These are phyloP conservation scores for Zele albiditarsus DNA, from an alignment of 2,888 invertebrate genomes.

Conservation along the genomic window DNA sequence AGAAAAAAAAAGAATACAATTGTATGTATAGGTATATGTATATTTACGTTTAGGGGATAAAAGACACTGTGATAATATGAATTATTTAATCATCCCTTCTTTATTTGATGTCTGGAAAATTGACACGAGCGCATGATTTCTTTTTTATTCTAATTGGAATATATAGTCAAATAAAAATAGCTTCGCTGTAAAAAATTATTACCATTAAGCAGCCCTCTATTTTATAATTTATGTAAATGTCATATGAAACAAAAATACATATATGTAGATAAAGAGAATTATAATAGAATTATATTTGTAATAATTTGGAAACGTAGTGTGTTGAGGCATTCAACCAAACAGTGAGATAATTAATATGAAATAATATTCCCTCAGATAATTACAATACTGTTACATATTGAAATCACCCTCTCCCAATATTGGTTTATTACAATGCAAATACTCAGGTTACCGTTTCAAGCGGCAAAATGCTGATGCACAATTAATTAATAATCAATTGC, in stretches of 20 bases:
- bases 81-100: no score
- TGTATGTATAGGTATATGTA: no score
- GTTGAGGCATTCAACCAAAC: not conserved
- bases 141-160: no score
- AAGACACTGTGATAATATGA: no score
- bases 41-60: no score
- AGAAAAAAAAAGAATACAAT: no score
- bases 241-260: not conserved
- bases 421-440: constrained; percentile 30
- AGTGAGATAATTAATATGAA: not conserved
- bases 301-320: not conserved
- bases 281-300: not conserved
- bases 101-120: no score
- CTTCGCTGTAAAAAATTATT: no score
- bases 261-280: not conserved
- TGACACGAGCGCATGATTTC: no score
- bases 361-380: constrained; percentile 25
- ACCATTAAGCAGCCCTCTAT: no score
- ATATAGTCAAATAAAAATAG: no score
- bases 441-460: constrained; percentile 18
- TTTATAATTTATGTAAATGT: not conserved
- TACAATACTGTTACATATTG: constrained; percentile 22
- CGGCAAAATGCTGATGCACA: not conserved
- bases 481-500: constrained; percentile 14
- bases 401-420: constrained; percentile 7